phyloP scores from a whole-genome alignment of 1,140 invertebrate genomes.

The Conus ventricosus region DNA sequence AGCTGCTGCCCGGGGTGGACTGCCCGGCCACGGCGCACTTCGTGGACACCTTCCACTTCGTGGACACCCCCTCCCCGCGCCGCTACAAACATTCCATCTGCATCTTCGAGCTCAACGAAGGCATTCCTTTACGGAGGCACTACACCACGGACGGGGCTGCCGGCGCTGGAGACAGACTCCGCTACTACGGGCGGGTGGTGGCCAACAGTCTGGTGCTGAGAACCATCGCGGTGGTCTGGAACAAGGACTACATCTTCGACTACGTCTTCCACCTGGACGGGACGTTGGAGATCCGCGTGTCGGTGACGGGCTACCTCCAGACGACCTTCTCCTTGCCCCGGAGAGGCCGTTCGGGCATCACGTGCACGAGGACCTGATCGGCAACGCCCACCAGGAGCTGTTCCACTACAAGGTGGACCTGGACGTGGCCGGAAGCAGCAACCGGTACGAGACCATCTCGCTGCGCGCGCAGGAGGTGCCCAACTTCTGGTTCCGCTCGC shows the following conservation, averaged over 20 bases:
- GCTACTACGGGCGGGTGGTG: constrained; percentile 60
- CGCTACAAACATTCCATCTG: constrained; percentile 63
- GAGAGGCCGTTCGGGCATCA: constrained; percentile 48
- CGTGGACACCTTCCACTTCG: constrained; percentile 58
- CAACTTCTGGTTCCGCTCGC: constrained; percentile 32
- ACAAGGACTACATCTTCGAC: constrained; percentile 72
- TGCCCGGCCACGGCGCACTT: constrained; percentile 66
- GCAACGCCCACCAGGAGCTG: constrained; percentile 67
- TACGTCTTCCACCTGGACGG: constrained; percentile 71
- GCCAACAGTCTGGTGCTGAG: constrained; percentile 64
- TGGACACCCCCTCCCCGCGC: constrained; percentile 47
- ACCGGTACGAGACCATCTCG: constrained; percentile 58
- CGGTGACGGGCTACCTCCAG: constrained; percentile 66
- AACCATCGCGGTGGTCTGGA: constrained; percentile 64
- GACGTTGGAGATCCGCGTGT: constrained; percentile 62
- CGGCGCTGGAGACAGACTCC: constrained; percentile 41
- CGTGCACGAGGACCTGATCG: constrained; percentile 58
- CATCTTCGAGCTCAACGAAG: constrained; percentile 67
- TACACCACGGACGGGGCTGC: constrained; percentile 39
- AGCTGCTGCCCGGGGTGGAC: constrained; percentile 66
- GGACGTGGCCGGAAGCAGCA: constrained; percentile 59
- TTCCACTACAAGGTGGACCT: constrained; percentile 69
- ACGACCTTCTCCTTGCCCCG: constrained; percentile 52
- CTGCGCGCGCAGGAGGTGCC: constrained; percentile 26
- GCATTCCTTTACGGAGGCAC: constrained; percentile 65